Conservation (phyloP, 2,888 invertebrate genomes). For the Drosophila monieri region DNA sequence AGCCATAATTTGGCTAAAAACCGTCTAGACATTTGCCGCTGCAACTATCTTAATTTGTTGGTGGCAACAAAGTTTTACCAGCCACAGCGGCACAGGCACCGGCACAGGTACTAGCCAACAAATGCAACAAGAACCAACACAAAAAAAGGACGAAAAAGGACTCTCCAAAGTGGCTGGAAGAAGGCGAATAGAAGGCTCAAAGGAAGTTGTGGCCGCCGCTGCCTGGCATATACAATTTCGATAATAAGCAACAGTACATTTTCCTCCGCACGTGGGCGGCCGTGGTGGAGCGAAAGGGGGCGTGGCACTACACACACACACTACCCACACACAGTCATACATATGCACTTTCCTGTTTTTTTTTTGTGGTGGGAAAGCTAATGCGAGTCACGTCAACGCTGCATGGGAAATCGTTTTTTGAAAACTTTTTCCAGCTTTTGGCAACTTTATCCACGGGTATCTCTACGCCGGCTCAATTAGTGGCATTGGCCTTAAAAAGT, state of each 20-base stretch:
- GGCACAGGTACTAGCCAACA: neutral
- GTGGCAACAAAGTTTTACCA: constrained; percentile 63
- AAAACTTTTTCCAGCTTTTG: constrained; percentile 33
- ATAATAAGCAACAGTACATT: constrained; percentile 73
- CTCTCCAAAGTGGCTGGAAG: constrained; percentile 25
- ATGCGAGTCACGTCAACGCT: constrained; percentile 78
- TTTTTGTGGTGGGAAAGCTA: constrained; percentile 43
- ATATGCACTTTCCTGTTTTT: constrained; percentile 2
- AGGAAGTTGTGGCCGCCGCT: constrained; percentile 65
- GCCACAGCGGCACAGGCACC: constrained; percentile 7
- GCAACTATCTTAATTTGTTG: constrained; percentile 76
- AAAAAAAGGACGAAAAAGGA: constrained; percentile 8
- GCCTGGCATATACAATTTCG: constrained; percentile 76
- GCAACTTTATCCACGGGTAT: constrained; percentile 41
- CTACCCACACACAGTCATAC: constrained; percentile 52
- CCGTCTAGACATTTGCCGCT: constrained; percentile 68
- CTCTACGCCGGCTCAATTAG: constrained; percentile 55
- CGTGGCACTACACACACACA: constrained; percentile 60
- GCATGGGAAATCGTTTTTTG: constrained; percentile 70
- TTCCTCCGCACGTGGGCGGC: constrained; percentile 23
- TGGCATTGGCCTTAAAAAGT: constrained; percentile 64
- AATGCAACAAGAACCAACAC: constrained; percentile 2
- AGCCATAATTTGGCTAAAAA: constrained; percentile 78
- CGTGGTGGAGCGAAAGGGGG: constrained; percentile 22
- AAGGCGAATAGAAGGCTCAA: constrained; percentile 29